phyloP scores from a whole-genome alignment of 2,888 invertebrate species.

The Pseudanteris insignis region DNA sequence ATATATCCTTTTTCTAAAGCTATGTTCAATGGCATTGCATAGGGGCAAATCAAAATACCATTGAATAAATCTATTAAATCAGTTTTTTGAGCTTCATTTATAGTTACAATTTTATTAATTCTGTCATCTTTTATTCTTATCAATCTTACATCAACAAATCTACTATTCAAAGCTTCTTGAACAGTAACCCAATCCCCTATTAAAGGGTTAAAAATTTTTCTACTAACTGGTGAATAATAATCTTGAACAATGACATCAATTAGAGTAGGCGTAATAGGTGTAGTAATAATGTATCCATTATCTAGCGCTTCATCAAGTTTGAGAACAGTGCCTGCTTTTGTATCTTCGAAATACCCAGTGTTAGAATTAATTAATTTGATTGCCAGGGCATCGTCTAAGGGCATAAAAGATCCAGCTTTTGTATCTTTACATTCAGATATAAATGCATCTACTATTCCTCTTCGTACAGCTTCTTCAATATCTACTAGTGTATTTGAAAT shows the following conservation, averaged over 20 bases:
- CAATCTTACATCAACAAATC: slow-evolving; percentile 77
- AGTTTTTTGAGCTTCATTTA: slow-evolving; percentile 76
- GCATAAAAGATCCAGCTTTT: slow-evolving; percentile 75
- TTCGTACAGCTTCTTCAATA: slow-evolving; percentile 79
- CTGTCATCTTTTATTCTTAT: slow-evolving; percentile 80
- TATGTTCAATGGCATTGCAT: slow-evolving; percentile 76
- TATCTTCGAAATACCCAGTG: slow-evolving; percentile 78
- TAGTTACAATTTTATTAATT: slow-evolving; percentile 73
- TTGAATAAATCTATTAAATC: slow-evolving; percentile 77
- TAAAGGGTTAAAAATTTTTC: slow-evolving; percentile 80
- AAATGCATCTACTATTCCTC: slow-evolving; percentile 82
- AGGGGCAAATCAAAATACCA: slow-evolving; percentile 76
- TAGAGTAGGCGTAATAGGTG: slow-evolving; percentile 76
- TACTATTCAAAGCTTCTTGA: slow-evolving; percentile 77
- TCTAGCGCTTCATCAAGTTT: slow-evolving; percentile 78
- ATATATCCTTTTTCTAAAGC: slow-evolving; percentile 85
- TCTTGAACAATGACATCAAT: slow-evolving; percentile 80
- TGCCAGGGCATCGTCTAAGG: slow-evolving; percentile 79
- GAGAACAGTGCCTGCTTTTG: slow-evolving; percentile 75
- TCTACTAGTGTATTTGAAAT: slow-evolving; percentile 77
- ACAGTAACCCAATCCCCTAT: slow-evolving; percentile 79
- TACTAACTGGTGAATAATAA: slow-evolving; percentile 79
- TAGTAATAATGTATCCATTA: slow-evolving; percentile 76
- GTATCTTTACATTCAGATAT: slow-evolving; percentile 85
- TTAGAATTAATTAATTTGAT: slow-evolving; percentile 75